Conservation (phyloP, 1,140 invertebrate genomes). For the Trichoplusia ni region DNA sequence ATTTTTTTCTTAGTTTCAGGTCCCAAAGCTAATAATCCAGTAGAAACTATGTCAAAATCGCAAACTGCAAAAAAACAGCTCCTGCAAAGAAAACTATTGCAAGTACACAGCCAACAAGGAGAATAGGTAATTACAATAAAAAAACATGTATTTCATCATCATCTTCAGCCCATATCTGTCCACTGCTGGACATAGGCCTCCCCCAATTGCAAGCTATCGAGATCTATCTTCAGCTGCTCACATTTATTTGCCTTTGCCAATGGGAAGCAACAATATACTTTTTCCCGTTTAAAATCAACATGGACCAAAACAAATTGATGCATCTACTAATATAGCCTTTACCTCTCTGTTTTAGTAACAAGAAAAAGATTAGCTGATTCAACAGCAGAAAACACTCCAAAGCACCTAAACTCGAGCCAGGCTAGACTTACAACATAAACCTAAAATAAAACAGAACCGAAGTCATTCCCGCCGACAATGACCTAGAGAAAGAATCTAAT, state of each 20-base stretch:
- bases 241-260: too few relatives aligned
- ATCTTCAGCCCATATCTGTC: too few relatives aligned
- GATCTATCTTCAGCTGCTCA: too few relatives aligned
- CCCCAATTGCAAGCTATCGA: too few relatives aligned
- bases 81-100: neutral
- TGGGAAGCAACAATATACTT: too few relatives aligned
- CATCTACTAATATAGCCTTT: too few relatives aligned
- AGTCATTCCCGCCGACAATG: neutral
- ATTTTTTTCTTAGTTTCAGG: too few relatives aligned
- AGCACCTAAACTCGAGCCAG: neutral
- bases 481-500: neutral
- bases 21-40: too few relatives aligned
- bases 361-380: constrained; percentile 17
- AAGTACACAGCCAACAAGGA: neutral
- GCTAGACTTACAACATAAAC: neutral
- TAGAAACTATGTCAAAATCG: too few relatives aligned
- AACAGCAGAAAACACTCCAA: neutral
- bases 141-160: neutral
- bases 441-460: neutral
- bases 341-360: constrained; percentile 23
- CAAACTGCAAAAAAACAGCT: neutral
- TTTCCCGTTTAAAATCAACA: neutral
- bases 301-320: neutral
- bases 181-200: too few relatives aligned
- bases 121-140: constrained; percentile 1